These are phyloP conservation scores for Zaprionus inermis DNA, from an alignment of 1,140 invertebrate species.

Conservation along the genomic window DNA sequence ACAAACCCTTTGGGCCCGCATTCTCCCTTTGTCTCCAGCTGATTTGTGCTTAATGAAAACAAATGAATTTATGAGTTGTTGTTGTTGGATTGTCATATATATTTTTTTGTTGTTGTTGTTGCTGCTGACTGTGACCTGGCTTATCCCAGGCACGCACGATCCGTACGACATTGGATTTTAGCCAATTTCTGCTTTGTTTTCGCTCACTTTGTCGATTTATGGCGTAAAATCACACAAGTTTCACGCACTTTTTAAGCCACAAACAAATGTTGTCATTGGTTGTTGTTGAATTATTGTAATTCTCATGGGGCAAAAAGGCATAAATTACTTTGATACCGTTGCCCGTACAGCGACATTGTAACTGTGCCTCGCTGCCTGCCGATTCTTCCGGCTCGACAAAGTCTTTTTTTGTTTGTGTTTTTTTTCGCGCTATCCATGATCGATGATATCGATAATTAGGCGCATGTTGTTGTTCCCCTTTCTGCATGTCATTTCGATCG, in stretches of 20 bases:
- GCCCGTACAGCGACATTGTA: constrained; percentile 39
- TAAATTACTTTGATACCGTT: constrained; percentile 72
- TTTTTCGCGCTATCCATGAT: constrained; percentile 41
- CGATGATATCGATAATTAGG: constrained; percentile 71
- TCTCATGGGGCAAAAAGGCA: constrained; percentile 55
- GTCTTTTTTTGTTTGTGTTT: background rate
- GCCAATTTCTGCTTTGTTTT: constrained; percentile 70
- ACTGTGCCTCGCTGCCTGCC: constrained; percentile 20
- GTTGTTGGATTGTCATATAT: constrained; percentile 7
- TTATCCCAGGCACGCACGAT: constrained; percentile 69
- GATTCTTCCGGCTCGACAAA: background rate
- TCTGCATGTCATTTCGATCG: constrained; percentile 41
- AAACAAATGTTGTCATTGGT: constrained; percentile 29
- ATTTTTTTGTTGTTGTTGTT: constrained; percentile 14
- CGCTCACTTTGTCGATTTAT: constrained; percentile 62
- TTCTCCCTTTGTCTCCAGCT: constrained; percentile 23
- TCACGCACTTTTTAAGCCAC: constrained; percentile 58
- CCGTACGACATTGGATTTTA: constrained; percentile 66
- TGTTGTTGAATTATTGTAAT: constrained; percentile 70
- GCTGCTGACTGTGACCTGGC: constrained; percentile 42
- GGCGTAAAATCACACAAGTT: constrained; percentile 34
- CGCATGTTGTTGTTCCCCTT: constrained; percentile 15
- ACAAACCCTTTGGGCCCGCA: constrained; percentile 22
- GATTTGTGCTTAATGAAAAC: constrained; percentile 70
- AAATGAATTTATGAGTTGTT: constrained; percentile 74